Conservation (phyloP, 2,113 vertebrate species). For the Solenodon paradoxus region DNA sequence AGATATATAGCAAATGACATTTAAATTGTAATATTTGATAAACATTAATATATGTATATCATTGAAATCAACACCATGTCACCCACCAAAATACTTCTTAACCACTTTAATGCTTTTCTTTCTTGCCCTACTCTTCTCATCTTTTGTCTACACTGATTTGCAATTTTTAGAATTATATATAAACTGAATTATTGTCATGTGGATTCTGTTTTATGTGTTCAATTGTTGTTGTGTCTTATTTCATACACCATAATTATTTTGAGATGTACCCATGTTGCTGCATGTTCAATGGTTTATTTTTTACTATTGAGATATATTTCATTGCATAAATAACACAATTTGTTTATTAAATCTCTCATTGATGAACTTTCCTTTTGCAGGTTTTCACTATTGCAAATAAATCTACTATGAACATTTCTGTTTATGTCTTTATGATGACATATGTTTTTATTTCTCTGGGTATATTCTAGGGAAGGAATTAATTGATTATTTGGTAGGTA, state of each 20-base stretch:
- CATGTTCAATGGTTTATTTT: background rate
- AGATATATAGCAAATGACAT: background rate
- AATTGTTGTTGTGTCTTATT: too few species aligned
- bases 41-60: background rate
- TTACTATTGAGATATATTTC: background rate
- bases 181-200: background rate
- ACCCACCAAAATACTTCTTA: background rate
- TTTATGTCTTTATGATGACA: background rate
- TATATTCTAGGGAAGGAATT: background rate
- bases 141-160: background rate
- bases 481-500: background rate
- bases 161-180: too few species aligned
- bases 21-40: background rate
- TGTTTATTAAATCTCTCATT: background rate
- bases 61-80: background rate
- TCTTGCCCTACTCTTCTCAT: background rate
- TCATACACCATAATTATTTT: background rate
- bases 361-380: background rate
- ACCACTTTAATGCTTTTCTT: too few species aligned
- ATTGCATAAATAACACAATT: too few species aligned
- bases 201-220: background rate
- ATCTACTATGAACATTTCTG: background rate
- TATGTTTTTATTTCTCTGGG: background rate
- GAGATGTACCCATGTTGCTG: background rate
- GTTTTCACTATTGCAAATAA: background rate